These are phyloP conservation scores for Naso thynnoides DNA, from an alignment of 2,797 vertebrate genomes.

Conservation along the genomic window DNA sequence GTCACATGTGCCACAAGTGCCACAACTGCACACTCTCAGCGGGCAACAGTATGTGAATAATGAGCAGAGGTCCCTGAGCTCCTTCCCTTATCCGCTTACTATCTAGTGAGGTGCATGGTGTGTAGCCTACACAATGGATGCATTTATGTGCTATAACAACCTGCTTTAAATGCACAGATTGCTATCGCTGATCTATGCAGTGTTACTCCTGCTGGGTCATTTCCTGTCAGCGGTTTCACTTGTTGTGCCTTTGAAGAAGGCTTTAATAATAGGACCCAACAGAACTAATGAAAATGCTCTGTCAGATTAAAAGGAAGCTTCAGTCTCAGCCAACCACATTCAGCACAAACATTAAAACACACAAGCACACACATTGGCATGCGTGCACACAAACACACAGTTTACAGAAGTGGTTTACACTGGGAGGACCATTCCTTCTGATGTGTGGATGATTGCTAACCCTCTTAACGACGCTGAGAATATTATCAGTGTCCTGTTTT, in stretches of 20 bases:
- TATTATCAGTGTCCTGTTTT: slow-evolving; percentile 59
- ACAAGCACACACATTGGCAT: slow-evolving; percentile 47
- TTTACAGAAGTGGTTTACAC: slow-evolving; percentile 86
- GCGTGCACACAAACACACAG: slow-evolving; percentile 60
- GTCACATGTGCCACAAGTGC: slow-evolving; percentile 63
- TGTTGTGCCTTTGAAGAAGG: slow-evolving; percentile 83
- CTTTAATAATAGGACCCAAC: slow-evolving; percentile 87
- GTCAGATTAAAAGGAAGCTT: slow-evolving; percentile 87
- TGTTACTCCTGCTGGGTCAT: slow-evolving; percentile 70
- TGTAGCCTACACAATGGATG: slow-evolving; percentile 33
- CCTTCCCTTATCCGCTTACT: slow-evolving; percentile 33
- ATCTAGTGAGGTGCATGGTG: slow-evolving; percentile 42
- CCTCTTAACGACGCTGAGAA: slow-evolving; percentile 67
- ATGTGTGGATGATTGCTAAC: slow-evolving; percentile 79
- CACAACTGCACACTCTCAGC: slow-evolving; percentile 27
- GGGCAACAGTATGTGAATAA: slow-evolving; percentile 28
- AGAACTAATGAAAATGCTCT: slow-evolving; percentile 87
- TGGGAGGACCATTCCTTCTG: slow-evolving; percentile 70
- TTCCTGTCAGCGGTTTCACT: slow-evolving; percentile 87
- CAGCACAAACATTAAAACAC: slow-evolving; percentile 74
- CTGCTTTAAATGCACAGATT: slow-evolving; percentile 61
- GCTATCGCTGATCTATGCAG: slow-evolving; percentile 65
- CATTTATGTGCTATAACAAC: slow-evolving; percentile 39
- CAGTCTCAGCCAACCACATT: slow-evolving; percentile 80
- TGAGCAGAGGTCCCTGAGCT: slow-evolving; percentile 33